phyloP scores from a whole-genome alignment of 2,797 vertebrate species.

The Tiaroga cobitis region DNA sequence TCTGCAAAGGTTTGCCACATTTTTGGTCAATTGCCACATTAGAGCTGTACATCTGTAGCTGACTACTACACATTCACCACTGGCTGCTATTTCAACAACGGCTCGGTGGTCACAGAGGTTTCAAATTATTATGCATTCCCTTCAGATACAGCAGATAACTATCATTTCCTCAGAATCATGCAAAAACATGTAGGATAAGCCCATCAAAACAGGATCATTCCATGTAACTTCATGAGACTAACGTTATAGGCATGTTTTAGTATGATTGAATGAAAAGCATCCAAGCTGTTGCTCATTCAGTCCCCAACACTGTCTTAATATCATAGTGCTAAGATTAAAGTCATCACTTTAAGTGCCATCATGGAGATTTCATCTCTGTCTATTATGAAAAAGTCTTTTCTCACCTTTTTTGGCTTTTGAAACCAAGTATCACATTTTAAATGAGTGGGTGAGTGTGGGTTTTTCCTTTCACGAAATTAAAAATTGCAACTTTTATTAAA shows the following conservation, averaged over 20 bases:
- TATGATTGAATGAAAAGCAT: not conserved
- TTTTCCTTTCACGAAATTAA: not conserved
- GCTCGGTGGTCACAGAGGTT: not conserved
- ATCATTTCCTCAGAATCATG: slow-evolving; percentile 12
- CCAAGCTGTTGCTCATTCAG: slow-evolving; percentile 9
- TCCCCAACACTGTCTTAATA: not conserved
- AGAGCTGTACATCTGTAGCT: slow-evolving; percentile 27
- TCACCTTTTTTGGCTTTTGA: slow-evolving; percentile 12
- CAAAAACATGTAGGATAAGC: slow-evolving; percentile 23
- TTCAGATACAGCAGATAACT: not conserved
- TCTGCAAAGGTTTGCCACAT: slow-evolving; percentile 19
- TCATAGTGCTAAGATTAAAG: slow-evolving; percentile 2
- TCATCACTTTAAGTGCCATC: not conserved
- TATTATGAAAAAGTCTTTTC: not conserved
- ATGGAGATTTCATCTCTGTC: slow-evolving; percentile 10
- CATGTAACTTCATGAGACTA: slow-evolving; percentile 2
- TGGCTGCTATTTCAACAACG: not conserved
- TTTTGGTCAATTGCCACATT: slow-evolving; percentile 54
- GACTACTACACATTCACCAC: not conserved
- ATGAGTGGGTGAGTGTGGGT: not conserved
- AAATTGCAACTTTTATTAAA: slow-evolving; percentile 16
- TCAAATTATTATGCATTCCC: not conserved
- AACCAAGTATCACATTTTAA: slow-evolving; percentile 10
- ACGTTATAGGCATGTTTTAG: slow-evolving; percentile 15
- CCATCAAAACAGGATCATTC: slow-evolving; percentile 3